Evolutionary conservation across 37 sponge, comb jelly and placozoan species (phyloP).

Genomic region (Bolinopsis microptera): DNA sequence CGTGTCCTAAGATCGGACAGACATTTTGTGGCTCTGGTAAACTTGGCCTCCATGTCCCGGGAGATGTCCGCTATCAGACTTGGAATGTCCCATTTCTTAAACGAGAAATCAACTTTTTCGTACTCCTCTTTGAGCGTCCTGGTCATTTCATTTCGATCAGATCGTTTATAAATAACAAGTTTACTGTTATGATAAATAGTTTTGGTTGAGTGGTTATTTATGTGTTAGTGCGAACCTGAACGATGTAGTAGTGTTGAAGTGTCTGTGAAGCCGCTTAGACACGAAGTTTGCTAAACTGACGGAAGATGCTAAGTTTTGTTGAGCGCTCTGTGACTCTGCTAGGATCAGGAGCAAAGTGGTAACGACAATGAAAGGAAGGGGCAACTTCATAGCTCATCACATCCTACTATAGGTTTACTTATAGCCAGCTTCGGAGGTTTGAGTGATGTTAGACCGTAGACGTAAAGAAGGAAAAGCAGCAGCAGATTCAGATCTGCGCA

Average conservation of each 20-base stretch:
- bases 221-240: neutral
- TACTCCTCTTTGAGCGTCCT: constrained; percentile 49
- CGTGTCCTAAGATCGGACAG: neutral
- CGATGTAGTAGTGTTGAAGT: neutral
- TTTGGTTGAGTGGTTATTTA: no score
- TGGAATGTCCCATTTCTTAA: constrained; percentile 26
- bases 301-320: neutral
- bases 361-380: no score
- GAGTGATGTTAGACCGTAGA: no score
- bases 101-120: neutral
- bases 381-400: no score
- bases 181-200: neutral
- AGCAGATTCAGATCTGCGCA: no score
- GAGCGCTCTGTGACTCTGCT: neutral
- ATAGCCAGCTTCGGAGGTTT: no score
- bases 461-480: no score
- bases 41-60: neutral
- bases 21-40: neutral
- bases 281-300: neutral
- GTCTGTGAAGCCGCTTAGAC: neutral
- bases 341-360: neutral
- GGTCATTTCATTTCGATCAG: neutral
- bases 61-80: neutral
- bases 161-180: neutral
- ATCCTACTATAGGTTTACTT: no score